Percentiles rank a stretch among this genome's conserved stretches.
phyloP scores from a whole-genome alignment of 2,888 invertebrate genomes.

The Caenorhabditis doughertyi region DNA sequence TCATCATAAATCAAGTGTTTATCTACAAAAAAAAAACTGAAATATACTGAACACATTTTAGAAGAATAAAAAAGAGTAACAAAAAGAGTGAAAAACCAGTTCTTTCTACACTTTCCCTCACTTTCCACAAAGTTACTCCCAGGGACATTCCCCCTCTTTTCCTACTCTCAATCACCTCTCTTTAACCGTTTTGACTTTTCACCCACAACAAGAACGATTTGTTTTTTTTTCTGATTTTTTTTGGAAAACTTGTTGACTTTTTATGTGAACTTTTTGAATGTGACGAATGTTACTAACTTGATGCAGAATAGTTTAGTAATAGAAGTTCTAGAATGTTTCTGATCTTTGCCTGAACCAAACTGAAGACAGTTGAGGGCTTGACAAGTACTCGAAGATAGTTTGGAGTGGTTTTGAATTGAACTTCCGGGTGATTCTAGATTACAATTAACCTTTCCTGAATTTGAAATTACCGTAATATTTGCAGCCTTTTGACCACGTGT shows the following conservation, averaged over 20 bases:
- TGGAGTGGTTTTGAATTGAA: no score
- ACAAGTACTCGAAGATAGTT: neutral
- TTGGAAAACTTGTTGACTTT: conserved; percentile 4
- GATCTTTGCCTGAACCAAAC: neutral
- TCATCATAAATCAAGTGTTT: conserved; percentile 25
- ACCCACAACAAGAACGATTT: conserved; percentile 18
- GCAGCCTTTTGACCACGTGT: no score
- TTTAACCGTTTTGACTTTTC: conserved; percentile 41
- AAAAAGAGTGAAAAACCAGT: conserved; percentile 33
- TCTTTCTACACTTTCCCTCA: conserved; percentile 16
- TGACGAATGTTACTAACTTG: neutral
- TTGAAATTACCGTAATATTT: no score
- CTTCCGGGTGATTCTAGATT: no score
- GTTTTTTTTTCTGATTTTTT: conserved; percentile 7
- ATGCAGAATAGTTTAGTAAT: neutral
- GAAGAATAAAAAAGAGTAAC: neutral
- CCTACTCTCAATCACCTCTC: conserved; percentile 15
- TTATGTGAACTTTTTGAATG: neutral
- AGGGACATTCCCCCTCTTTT: neutral
- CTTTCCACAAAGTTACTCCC: conserved; percentile 39
- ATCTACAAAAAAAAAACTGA: conserved; percentile 5
- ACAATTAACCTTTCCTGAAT: no score
- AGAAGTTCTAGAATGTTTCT: neutral
- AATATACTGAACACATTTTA: neutral
- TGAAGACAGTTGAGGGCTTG: neutral